Evolutionary conservation across 1,140 invertebrate species (phyloP).

Genomic region (Mycetomoellerius zeteki): DNA sequence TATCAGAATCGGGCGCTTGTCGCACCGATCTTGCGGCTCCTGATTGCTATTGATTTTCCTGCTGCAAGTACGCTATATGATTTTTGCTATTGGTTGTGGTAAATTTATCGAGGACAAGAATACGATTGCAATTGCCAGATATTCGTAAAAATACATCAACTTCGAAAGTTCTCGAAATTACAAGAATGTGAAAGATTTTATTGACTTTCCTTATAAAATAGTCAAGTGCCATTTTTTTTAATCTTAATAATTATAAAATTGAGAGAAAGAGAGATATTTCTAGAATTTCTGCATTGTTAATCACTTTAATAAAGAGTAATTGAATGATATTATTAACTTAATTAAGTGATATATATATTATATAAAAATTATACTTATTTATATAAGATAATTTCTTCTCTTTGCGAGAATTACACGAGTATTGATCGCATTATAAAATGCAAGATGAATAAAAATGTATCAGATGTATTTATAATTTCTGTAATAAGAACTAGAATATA

Average conservation of each 20-base stretch:
- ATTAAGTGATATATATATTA: background rate
- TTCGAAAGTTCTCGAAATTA: background rate
- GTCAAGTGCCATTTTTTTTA: background rate
- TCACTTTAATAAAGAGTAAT: background rate
- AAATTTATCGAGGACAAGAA: slow-evolving; percentile 21
- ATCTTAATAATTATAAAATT: slow-evolving; percentile 5
- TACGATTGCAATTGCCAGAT: slow-evolving; percentile 29
- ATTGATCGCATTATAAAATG: background rate
- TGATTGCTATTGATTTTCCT: slow-evolving; percentile 62
- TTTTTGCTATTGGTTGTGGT: slow-evolving; percentile 17
- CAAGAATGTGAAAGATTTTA: background rate
- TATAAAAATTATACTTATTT: slow-evolving; percentile 1
- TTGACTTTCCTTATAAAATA: background rate
- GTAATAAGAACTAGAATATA: too few relatives aligned
- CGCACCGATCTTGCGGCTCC: slow-evolving; percentile 62
- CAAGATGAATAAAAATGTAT: background rate
- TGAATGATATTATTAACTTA: background rate
- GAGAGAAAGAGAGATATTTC: background rate
- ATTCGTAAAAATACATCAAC: slow-evolving; percentile 8
- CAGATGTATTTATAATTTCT: too few relatives aligned
- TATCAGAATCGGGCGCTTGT: slow-evolving; percentile 55
- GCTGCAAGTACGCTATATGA: slow-evolving; percentile 12
- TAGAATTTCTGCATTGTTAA: background rate
- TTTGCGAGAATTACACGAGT: background rate
- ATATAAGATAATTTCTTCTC: slow-evolving; percentile 4